Base-by-base conservation (phyloP, 2,888 invertebrate species). In the Aspidiotus rigidus region DNA sequence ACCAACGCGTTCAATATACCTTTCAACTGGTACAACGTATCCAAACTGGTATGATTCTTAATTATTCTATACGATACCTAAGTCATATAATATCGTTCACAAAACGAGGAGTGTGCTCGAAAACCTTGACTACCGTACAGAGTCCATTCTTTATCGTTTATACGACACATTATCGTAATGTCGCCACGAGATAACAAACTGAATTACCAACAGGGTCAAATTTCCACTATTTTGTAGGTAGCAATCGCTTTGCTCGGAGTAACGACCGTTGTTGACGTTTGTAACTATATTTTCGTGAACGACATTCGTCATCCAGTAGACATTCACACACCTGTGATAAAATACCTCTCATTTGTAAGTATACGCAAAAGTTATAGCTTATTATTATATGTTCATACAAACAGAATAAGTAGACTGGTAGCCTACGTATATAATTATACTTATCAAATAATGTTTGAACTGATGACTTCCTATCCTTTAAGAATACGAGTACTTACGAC, bases 341-440 rank as follows among this genome's bases (percentile, higher is more conserved):
- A 89, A 79, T 83, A 90, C 75, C 79, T 86, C 64, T 87, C 87
- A 74, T 90, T 90, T 82, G 92, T 92, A 84, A 88, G 90, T 88
- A 80, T 28, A 28, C 28, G 28, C 28, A 28, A 28, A 28, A 5
- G 28, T 28, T 28, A 5, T 28, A n/a, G n/a, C n/a, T n/a, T n/a
- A 28, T 28, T 28, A 28, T 28, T 28, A 28, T 28, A 28, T 28
- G 28, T 5, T 3, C 28, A 28, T 28, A 28, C 2, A 28, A 28
- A 28, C 28, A 28, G 2, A 28, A n/a, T n/a, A n/a, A n/a, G n/a
- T n/a, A n/a, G n/a, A n/a, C n/a, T n/a, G n/a, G n/a, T n/a, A n/a
- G n/a, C n/a, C n/a, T n/a, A n/a, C n/a, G n/a, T n/a, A n/a, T n/a
- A n/a, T n/a, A n/a, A n/a, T n/a, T n/a, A n/a, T n/a, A n/a, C n/a